Evolutionary conservation across 2,797 vertebrate genomes (phyloP).

Genomic region (Etheostoma perlongum): DNA sequence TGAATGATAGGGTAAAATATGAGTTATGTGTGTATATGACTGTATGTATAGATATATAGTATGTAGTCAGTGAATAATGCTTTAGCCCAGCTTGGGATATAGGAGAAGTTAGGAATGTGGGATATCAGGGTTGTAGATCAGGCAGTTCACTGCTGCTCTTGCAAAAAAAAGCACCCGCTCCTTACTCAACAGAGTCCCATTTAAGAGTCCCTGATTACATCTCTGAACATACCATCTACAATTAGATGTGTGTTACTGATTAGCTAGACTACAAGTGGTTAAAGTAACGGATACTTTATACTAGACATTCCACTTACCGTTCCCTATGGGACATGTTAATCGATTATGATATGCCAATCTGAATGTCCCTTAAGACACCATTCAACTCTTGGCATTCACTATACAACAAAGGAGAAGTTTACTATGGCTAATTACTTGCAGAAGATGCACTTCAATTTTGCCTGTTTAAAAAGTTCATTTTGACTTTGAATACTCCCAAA

Average conservation of each 20-base stretch:
- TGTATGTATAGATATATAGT: background rate
- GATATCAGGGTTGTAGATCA: conserved; percentile 78
- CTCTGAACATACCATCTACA: conserved; percentile 79
- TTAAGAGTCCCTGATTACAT: conserved; percentile 78
- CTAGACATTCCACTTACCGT: conserved; percentile 40
- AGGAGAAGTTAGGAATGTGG: conserved; percentile 78
- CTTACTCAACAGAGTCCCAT: conserved; percentile 73
- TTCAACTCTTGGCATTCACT: background rate
- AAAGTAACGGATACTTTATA: conserved; percentile 66
- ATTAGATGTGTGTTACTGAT: conserved; percentile 83
- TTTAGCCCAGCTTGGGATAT: conserved; percentile 59
- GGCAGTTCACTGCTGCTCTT: conserved; percentile 47
- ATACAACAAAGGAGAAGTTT: background rate
- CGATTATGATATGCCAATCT: conserved; percentile 41
- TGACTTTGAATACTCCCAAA: background rate
- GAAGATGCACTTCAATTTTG: conserved; percentile 1
- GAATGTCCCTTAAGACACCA: conserved; percentile 27
- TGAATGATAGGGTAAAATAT: background rate
- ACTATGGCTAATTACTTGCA: conserved; percentile 1
- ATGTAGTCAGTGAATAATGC: conserved; percentile 59
- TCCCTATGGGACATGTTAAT: conserved; percentile 38
- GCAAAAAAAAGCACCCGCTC: conserved; percentile 56
- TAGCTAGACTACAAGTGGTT: conserved; percentile 66
- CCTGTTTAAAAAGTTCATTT: background rate
- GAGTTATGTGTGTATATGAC: too few relatives aligned